Base-by-base conservation (phyloP, 1,140 invertebrate species). In the Amyelois transitella region DNA sequence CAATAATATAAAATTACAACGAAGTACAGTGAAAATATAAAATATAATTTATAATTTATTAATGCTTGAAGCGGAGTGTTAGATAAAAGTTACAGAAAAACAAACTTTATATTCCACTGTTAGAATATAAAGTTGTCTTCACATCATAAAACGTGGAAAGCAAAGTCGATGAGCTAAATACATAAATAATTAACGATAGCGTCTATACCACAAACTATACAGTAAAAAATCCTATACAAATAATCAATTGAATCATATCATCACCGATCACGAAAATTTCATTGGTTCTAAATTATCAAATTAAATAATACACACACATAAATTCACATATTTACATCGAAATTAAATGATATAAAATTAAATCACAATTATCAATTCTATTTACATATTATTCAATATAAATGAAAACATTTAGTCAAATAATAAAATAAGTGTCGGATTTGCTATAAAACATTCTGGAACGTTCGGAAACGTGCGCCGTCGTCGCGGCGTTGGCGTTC, bases 321-420 rank as follows among this genome's bases (percentile, higher is more conserved):
- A 72, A 81, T 75, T 75, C 74, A 86, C 74, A 81, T 82, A 86
- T 86, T 80, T 86, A 84, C 81, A 84, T 66, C 58, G 51, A 66
- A 77, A 74, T 67, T 49, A 69, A 69, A 68, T 66, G 58, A 75
- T 64, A 67, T 59, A 78, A 72, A 81, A 74, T 72, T 66, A 77
- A 74, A 82, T 82, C 77, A 82, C 75, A 64, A 75, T 71, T 51
- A 62, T 60, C 55, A 68, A 72, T 60, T 69, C 62, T 81, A 81
- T 83, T 79, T 79, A 83, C 77, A 78, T 62, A 66, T 62, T 4
- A 38, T 48, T 62, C 48, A 58, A 24, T 48, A 45, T 49, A 44
- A 53, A 25, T 32, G 1, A 54, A 20, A 22, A 47, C 53, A 61
- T n/a, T 21, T 48, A 47, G 59, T 75, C 62, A 69, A 66, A 55